These are phyloP conservation scores for Epiblema foenella DNA, from an alignment of 2,888 invertebrate genomes.

Conservation along the genomic window DNA sequence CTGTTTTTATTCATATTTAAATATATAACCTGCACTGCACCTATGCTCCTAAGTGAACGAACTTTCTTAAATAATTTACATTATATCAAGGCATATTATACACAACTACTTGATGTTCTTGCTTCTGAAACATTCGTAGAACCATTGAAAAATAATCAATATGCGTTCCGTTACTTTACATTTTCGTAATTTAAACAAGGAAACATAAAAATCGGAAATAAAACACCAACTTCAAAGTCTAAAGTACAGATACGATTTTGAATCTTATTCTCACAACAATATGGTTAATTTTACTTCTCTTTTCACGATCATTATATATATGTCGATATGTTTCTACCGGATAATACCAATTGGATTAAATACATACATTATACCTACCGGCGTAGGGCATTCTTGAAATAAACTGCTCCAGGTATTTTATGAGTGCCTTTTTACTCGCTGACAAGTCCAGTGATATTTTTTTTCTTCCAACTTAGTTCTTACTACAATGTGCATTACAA, in stretches of 20 bases:
- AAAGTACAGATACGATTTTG: neutral
- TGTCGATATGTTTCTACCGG: conserved; percentile 22
- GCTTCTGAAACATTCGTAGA: conserved; percentile 15
- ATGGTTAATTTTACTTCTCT: conserved; percentile 2
- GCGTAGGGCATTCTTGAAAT: conserved; percentile 38
- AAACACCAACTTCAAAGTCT: conserved; percentile 12
- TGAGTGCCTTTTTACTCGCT: conserved; percentile 28
- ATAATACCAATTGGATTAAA: conserved; percentile 35
- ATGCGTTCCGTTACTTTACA: conserved; percentile 29
- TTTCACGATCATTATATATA: conserved; percentile 3
- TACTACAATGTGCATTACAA: conserved; percentile 24
- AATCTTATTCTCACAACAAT: neutral
- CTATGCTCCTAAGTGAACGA: conserved; percentile 9
- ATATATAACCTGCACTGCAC: neutral
- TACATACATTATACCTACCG: conserved; percentile 32
- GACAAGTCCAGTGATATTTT: conserved; percentile 40
- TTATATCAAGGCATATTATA: neutral
- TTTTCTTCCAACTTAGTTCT: conserved; percentile 26
- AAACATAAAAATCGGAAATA: conserved; percentile 33
- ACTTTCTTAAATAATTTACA: conserved; percentile 15
- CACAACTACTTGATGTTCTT: conserved; percentile 2
- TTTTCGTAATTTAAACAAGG: conserved; percentile 36
- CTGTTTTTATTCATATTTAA: no score
- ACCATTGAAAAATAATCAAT: conserved; percentile 20
- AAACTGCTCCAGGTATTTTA: conserved; percentile 40